phyloP scores from a whole-genome alignment of 1,140 invertebrate species.

The Drosophila burlai region DNA sequence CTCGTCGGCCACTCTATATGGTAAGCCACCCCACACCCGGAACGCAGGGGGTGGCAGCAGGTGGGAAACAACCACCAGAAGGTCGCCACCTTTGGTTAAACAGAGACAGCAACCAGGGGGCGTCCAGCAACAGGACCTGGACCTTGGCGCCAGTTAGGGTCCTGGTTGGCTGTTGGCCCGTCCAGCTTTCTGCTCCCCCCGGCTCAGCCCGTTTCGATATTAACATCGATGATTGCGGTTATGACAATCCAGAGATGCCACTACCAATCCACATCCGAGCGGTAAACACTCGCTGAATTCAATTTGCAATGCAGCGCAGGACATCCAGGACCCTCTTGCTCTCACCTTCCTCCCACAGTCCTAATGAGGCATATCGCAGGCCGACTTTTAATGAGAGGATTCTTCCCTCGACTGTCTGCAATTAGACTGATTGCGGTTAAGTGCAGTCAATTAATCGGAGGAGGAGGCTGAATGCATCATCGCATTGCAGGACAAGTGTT shows the following conservation, averaged over 20 bases:
- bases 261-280: constrained; percentile 24
- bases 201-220: not conserved
- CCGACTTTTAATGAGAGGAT: constrained; percentile 63
- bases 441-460: constrained; percentile 14
- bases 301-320: constrained; percentile 29
- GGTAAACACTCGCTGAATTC: constrained; percentile 54
- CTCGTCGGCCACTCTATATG: constrained; percentile 63
- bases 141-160: constrained; percentile 58
- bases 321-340: not conserved
- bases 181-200: not conserved
- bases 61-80: constrained; percentile 61
- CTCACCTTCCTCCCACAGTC: not conserved
- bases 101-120: constrained; percentile 54
- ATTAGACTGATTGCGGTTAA: constrained; percentile 49
- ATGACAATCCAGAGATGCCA: constrained; percentile 8
- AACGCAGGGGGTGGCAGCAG: constrained; percentile 9
- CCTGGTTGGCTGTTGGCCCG: constrained; percentile 58
- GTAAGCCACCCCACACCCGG: not conserved
- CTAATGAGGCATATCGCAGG: constrained; percentile 47
- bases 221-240: constrained; percentile 14
- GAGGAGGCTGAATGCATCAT: not conserved
- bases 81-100: constrained; percentile 51
- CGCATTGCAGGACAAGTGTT: not conserved
- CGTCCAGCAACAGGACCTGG: constrained; percentile 10
- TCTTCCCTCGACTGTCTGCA: constrained; percentile 50